phyloP scores from a whole-genome alignment of 2,888 invertebrate genomes.

The Alitta virens region DNA sequence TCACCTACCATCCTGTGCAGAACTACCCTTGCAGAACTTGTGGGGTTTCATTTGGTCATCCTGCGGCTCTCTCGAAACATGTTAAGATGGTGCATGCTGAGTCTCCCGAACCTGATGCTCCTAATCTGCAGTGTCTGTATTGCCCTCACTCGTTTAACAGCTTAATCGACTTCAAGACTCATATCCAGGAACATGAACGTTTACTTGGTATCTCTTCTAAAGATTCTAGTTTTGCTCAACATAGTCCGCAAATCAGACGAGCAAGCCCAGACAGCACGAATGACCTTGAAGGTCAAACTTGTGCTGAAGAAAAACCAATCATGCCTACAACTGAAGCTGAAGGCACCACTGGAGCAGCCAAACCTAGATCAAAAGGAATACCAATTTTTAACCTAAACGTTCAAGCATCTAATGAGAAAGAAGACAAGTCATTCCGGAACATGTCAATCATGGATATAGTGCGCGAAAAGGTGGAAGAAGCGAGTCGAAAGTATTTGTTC shows the following conservation, averaged over 20 bases:
- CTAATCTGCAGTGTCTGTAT: slow-evolving; percentile 3
- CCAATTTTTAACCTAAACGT: background rate
- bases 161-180: background rate
- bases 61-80: slow-evolving; percentile 8
- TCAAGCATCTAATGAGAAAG: background rate
- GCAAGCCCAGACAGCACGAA: slow-evolving; percentile 16
- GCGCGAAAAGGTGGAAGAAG: background rate
- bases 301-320: background rate
- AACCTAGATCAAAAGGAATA: background rate
- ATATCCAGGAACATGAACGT: slow-evolving; percentile 10
- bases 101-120: background rate
- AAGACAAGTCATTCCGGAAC: background rate
- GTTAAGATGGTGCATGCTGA: slow-evolving; percentile 8
- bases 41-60: slow-evolving; percentile 2
- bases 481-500: background rate
- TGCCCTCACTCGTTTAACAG: slow-evolving; percentile 9
- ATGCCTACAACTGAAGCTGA: background rate
- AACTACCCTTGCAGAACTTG: slow-evolving; percentile 2
- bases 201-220: background rate
- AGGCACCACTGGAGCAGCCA: background rate
- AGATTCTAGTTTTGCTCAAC: background rate
- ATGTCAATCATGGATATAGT: background rate
- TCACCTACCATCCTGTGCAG: slow-evolving; percentile 15
- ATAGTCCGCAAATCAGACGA: background rate
- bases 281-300: background rate